Evolutionary conservation across 2,888 invertebrate species (phyloP).

Genomic region (Agonopterix heracliana): DNA sequence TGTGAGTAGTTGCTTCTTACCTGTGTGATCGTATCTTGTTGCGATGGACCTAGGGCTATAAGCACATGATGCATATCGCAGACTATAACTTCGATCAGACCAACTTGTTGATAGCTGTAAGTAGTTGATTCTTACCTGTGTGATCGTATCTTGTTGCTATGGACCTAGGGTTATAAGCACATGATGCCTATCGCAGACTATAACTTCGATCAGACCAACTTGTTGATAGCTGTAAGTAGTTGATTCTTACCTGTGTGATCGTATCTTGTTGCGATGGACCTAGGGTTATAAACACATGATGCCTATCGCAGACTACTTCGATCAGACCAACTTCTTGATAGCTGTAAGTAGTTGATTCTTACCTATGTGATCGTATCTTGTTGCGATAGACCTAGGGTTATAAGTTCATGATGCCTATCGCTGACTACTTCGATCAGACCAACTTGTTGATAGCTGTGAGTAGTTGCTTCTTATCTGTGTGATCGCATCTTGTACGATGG

Average conservation of each 20-base stretch:
- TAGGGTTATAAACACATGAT: slow-evolving; percentile 84
- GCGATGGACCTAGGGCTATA: slow-evolving; percentile 61
- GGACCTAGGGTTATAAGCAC: slow-evolving; percentile 75
- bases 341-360: slow-evolving; percentile 40
- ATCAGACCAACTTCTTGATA: slow-evolving; percentile 85
- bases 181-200: slow-evolving; percentile 94
- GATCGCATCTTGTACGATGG: background rate
- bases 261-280: background rate
- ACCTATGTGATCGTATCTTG: no score
- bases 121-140: slow-evolving; percentile 15
- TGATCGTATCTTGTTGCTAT: background rate
- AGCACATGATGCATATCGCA: slow-evolving; percentile 90
- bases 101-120: slow-evolving; percentile 78
- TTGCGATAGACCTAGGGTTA: slow-evolving; percentile 27
- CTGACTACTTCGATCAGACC: slow-evolving; percentile 92
- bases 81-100: slow-evolving; percentile 94
- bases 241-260: no score
- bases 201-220: slow-evolving; percentile 91
- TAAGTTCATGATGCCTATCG: slow-evolving; percentile 90
- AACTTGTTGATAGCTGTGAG: slow-evolving; percentile 78
- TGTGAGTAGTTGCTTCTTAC: slow-evolving; percentile 32
- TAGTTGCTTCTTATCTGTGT: slow-evolving; percentile 3
- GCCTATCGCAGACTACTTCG: slow-evolving; percentile 94
- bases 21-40: no score
- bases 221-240: slow-evolving; percentile 68